Evolutionary conservation across 2,888 invertebrate genomes (phyloP).

Genomic region (Meganola albula): DNA sequence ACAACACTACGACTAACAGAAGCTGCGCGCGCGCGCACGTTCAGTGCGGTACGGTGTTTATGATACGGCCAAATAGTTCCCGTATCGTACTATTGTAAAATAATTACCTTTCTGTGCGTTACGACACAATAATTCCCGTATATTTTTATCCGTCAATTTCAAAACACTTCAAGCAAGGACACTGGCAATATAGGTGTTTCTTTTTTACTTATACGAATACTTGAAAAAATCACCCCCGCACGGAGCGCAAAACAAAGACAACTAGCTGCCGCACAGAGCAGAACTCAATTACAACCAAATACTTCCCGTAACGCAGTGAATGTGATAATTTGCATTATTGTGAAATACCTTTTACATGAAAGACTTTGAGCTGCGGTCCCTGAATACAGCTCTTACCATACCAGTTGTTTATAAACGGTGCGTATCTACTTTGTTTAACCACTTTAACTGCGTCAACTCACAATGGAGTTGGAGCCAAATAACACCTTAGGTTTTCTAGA

Average conservation of each 20-base stretch:
- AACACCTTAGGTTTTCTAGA: no score
- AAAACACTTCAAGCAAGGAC: slow-evolving; percentile 2
- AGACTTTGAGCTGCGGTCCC: no score
- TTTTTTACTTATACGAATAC: slow-evolving; percentile 2
- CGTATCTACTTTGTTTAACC: no score
- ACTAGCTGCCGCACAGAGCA: slow-evolving; percentile 1
- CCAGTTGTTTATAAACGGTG: no score
- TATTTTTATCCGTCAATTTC: neutral
- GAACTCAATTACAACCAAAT: slow-evolving; percentile 1
- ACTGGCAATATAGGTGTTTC: neutral
- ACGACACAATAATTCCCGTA: slow-evolving; percentile 1
- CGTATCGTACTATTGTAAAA: slow-evolving; percentile 2
- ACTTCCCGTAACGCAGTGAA: slow-evolving; percentile 4
- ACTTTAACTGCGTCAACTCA: no score
- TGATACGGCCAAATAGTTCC: slow-evolving; percentile 2
- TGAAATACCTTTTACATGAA: no score
- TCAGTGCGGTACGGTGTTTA: slow-evolving; percentile 2
- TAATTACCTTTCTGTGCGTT: slow-evolving; percentile 2
- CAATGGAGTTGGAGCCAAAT: no score
- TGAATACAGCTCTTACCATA: no score
- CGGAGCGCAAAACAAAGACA: slow-evolving; percentile 1
- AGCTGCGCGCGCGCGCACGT: slow-evolving; percentile 1
- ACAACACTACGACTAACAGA: neutral
- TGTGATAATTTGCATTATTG: no score
- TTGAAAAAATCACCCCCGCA: slow-evolving; percentile 1